phyloP scores from a whole-genome alignment of 92 coral and sea anemone species.

The Phenganax marumi region DNA sequence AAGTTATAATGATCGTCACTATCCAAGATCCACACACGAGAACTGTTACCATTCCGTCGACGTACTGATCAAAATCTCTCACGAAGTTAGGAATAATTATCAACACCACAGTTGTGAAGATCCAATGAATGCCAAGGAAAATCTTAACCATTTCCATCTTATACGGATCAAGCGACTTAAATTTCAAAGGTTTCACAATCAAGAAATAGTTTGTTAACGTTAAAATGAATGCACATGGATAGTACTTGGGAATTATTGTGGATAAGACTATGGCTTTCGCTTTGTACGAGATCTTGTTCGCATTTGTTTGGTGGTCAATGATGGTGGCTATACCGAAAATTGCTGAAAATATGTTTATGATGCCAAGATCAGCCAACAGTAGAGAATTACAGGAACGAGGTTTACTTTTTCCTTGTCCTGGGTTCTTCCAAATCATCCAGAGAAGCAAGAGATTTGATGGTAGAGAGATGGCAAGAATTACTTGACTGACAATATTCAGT shows the following conservation, averaged over 20 bases:
- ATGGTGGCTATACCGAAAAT: background rate
- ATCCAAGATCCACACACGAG: constrained; percentile 12
- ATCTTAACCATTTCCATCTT: background rate
- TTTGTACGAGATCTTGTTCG: constrained; percentile 1
- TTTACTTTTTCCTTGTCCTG: background rate
- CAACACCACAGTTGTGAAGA: background rate
- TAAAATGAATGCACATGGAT: constrained; percentile 13
- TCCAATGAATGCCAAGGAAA: constrained; percentile 8
- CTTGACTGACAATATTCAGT: background rate
- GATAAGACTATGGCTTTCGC: background rate
- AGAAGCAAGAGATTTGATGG: constrained; percentile 4
- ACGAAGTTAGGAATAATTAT: constrained; percentile 12
- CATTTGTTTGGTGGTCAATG: background rate
- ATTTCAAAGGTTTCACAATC: constrained; percentile 32
- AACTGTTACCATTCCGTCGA: constrained; percentile 6
- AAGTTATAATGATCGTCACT: too few species aligned
- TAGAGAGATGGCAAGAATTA: background rate
- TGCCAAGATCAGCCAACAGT: constrained; percentile 7
- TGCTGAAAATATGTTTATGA: background rate
- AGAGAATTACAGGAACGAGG: background rate
- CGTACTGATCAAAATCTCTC: constrained; percentile 23
- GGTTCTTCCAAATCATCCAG: constrained; percentile 22
- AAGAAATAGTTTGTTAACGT: background rate
- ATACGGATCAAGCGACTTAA: background rate
- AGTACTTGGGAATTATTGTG: constrained; percentile 29